These are phyloP conservation scores for Ischnura elegans DNA, from an alignment of 2,888 invertebrate species.

Conservation along the genomic window DNA sequence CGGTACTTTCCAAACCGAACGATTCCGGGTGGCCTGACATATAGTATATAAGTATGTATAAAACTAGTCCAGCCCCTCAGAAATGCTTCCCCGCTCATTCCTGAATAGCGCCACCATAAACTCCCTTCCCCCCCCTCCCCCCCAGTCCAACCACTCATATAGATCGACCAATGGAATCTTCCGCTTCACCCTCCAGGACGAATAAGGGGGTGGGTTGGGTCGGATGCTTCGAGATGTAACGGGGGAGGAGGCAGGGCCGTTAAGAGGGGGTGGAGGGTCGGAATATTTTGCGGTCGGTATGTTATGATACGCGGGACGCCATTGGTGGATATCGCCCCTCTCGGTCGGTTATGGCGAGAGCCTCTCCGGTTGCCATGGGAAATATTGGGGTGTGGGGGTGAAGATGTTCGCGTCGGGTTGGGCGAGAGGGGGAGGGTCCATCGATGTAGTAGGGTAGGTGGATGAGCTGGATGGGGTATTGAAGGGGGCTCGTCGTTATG, in stretches of 20 bases:
- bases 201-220: background rate
- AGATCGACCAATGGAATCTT: constrained; percentile 66
- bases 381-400: background rate
- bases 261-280: background rate
- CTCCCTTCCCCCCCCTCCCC: background rate
- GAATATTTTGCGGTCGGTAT: constrained; percentile 66
- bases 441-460: background rate
- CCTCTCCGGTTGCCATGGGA: constrained; percentile 40
- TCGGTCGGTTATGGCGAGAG: background rate
- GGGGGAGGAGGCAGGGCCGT: background rate
- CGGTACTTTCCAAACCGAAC: no score
- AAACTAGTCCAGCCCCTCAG: background rate
- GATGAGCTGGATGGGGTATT: background rate
- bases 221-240: background rate
- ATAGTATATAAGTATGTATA: no score
- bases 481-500: background rate
- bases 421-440: background rate
- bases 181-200: background rate
- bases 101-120: background rate
- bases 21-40: no score
- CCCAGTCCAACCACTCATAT: constrained; percentile 21
- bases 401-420: background rate
- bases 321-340: constrained; percentile 35
- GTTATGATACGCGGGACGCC: constrained; percentile 62
- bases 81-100: background rate